Base-by-base conservation (phyloP, 2,888 invertebrate species). In the Hylaea fasciaria region DNA sequence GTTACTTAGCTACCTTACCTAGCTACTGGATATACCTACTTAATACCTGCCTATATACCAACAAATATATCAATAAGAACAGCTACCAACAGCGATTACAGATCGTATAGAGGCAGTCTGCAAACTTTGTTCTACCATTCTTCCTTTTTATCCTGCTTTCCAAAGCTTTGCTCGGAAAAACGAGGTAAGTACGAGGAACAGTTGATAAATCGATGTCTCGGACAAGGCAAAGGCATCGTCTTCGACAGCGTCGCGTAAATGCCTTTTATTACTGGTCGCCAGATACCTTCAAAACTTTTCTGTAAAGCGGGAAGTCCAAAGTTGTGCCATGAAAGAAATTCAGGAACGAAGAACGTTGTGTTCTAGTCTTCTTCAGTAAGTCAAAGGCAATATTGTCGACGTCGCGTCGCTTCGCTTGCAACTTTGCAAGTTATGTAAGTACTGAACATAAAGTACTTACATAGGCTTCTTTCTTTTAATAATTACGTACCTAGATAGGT, bases 251-350 rank as follows among this genome's bases (percentile, higher is more conserved):
- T 29, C 40, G 46, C 40, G 40, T 39, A 54, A 17, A 47, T 29
- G 40, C n/a, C 47, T 54, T 54, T 54, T 54, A 54, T 47, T 46
- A 47, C 54, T 47, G 44, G 44, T 52, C 35, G 44, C 37, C 13
- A 14, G 35, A 22, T 52, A 28, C 22, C 35, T 44, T n/a, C 22
- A 10, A 17, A 52, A 44, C 44, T 52, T 44, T 52, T 44, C 16
- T 37, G 11, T 35, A 17, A 48, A 48, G 17, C 13, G 14, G 7
- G 16, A 17, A 17, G 35, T 12, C 41, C 10, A 32, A 51, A 51
- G 50, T 51, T 43, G 40, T 43, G 29, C 32, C 12, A 11, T 7
- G 41, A 37, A 16, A 48, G 29, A 35, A 48, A 29, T 45, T 45
- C n/a, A 37, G 12, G 35, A 9, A n/a, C 11, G 4, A 37, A n/a